phyloP scores from a whole-genome alignment of 2,888 invertebrate genomes.

The Timema podura region DNA sequence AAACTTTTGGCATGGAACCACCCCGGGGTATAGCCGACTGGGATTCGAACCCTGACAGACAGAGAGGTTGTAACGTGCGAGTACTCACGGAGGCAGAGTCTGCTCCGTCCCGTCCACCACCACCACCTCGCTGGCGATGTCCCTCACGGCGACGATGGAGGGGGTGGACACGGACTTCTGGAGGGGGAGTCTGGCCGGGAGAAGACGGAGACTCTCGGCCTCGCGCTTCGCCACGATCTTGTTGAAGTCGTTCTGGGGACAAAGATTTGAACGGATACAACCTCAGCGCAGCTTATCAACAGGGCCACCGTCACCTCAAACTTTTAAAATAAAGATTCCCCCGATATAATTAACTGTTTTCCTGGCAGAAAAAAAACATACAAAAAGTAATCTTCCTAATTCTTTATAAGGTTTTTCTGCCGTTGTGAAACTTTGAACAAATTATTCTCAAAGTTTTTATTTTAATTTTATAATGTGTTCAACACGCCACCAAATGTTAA shows the following conservation, averaged over 20 bases:
- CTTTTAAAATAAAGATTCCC: too few species aligned
- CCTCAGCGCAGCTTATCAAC: too few species aligned
- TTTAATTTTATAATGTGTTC: too few species aligned
- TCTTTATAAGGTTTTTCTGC: too few species aligned
- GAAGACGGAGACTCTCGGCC: slow-evolving; percentile 50
- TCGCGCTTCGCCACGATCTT: slow-evolving; percentile 61
- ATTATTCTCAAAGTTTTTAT: too few species aligned
- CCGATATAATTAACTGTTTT: too few species aligned
- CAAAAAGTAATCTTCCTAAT: too few species aligned
- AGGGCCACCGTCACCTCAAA: too few species aligned
- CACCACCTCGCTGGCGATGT: slow-evolving; percentile 55
- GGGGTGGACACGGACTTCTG: slow-evolving; percentile 90
- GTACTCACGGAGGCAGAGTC: slow-evolving; percentile 37
- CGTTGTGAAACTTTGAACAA: too few species aligned
- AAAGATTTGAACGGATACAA: not conserved
- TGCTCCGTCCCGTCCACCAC: slow-evolving; percentile 45
- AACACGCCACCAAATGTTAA: too few species aligned
- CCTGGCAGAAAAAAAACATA: too few species aligned
- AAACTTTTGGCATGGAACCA: too few species aligned
- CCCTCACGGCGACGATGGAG: slow-evolving; percentile 71
- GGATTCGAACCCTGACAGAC: not conserved
- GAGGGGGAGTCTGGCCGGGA: slow-evolving; percentile 67
- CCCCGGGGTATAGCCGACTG: not conserved
- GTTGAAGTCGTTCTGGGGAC: slow-evolving; percentile 65
- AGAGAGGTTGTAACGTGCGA: not conserved